Base-by-base conservation (phyloP, 2,888 invertebrate genomes). In the Nesidiocoris tenuis region DNA sequence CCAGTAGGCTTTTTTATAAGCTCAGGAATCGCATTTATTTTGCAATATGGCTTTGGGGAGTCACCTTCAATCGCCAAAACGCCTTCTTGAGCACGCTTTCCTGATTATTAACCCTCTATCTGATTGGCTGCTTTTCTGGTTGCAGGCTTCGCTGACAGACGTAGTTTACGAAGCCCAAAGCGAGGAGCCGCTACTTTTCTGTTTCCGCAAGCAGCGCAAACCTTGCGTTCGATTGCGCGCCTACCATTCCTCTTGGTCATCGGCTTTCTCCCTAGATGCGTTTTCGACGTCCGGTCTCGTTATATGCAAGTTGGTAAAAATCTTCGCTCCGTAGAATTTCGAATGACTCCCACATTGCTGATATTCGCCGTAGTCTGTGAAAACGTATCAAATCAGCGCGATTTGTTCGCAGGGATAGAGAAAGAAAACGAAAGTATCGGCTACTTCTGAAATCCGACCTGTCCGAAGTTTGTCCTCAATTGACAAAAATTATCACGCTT, bases 401-500 rank as follows among this genome's bases (percentile, higher is more conserved):
- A n/a, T n/a, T n/a, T n/a, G n/a, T n/a, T n/a, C n/a, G n/a, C 80
- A 87, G 89, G 79, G 90, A 91, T 82, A 86, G 88, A 18, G 92
- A 92, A 83, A 84, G 93, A 0, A 87, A 89, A 71, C 87, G 90
- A 75, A 89, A 89, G 81, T 93, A 93, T 82, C 84, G 91, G 68
- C 88, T 94, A 81, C 86, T 93, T 79, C 86, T 92, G 63, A 88
- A 88, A 83, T 88, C 90, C 25, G 88, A 88, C 19, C 85, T 91
- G 79, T 92, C 93, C 0, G 88, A 89, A 76, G 86, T 92, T 24
- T 89, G 90, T 76, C 90, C 91, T 0, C 88, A 90, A 79, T 86
- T 92, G 75, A 93, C 93, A 0, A 92, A 91, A 82, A 91, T 94
- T 71, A 88, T 94, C 54, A 92, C 91, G 0, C 87, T 94, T 7